Conservation (phyloP, 1,140 invertebrate genomes). For the Teleogryllus occipitalis region DNA sequence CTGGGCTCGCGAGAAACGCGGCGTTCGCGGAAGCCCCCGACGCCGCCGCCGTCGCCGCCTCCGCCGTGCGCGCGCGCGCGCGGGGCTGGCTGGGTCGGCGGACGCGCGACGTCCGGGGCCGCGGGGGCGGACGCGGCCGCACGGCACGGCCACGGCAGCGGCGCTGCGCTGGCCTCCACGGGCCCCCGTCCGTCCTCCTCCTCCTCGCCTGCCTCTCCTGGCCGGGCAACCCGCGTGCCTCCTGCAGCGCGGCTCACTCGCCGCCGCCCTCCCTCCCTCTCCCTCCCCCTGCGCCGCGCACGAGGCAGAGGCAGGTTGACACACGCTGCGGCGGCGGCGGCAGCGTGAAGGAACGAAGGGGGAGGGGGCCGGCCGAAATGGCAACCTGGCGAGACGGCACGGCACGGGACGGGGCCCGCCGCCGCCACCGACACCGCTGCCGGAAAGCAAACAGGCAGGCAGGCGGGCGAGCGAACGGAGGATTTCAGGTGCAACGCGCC, state of each 20-base stretch:
- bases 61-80: not conserved
- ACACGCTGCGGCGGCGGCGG: not conserved
- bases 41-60: not conserved
- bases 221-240: not conserved
- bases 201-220: not conserved
- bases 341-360: not conserved
- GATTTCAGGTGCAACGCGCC: not conserved
- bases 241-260: not conserved
- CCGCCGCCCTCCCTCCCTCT: not conserved
- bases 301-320: not conserved
- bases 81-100: no score
- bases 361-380: not conserved
- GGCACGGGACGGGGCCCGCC: no score
- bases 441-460: not conserved
- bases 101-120: not conserved
- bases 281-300: no score
- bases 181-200: no score
- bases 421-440: no score
- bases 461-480: no score
- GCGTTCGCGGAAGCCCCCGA: not conserved
- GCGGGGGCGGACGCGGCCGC: conserved; percentile 9
- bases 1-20: conserved; percentile 9
- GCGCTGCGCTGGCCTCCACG: no score
- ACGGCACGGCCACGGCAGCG: no score
- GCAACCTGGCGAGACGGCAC: not conserved